A percentile compares a stretch with the other conserved stretches of the same genome.
Evolutionary conservation across 2,888 invertebrate species (phyloP).

Genomic region (Campoplex nolae): DNA sequence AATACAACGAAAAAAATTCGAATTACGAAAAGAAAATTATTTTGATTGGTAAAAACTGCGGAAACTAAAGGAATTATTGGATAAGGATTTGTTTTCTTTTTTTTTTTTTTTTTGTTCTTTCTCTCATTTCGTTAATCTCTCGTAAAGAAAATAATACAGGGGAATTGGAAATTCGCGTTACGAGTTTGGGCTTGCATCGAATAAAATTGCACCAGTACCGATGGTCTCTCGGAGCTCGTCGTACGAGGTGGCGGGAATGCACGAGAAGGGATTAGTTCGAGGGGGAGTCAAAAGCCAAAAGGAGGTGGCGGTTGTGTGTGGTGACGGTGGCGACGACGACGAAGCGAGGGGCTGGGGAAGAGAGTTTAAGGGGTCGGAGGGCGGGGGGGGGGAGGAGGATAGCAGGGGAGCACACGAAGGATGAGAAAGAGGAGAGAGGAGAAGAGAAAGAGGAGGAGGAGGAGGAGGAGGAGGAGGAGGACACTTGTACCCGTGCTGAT

Average conservation of each 20-base stretch:
- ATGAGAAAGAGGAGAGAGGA: conserved; percentile 42
- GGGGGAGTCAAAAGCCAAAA: conserved; percentile 65
- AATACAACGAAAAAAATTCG: background rate
- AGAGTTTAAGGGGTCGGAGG: conserved; percentile 18
- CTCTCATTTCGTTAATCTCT: background rate
- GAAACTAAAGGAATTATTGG: background rate
- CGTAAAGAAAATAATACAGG: background rate
- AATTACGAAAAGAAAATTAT: background rate
- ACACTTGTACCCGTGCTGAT: conserved; percentile 44
- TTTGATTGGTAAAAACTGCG: background rate
- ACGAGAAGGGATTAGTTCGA: conserved; percentile 58
- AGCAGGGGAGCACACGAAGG: conserved; percentile 50
- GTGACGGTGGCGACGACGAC: conserved; percentile 53
- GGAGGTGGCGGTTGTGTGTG: conserved; percentile 32
- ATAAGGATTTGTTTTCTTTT: background rate
- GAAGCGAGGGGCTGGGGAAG: conserved; percentile 44
- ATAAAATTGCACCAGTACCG: conserved; percentile 44
- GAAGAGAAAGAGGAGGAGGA: conserved; percentile 31
- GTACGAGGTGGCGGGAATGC: conserved; percentile 46
- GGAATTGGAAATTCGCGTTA: conserved; percentile 57
- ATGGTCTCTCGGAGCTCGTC: conserved; percentile 43
- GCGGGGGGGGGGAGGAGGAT: conserved; percentile 35
- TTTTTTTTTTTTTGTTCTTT: too few relatives aligned
- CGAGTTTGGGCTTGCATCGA: conserved; percentile 53
- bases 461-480: conserved; percentile 48